Percentiles rank a stretch among this genome's conserved stretches.
phyloP scores from a whole-genome alignment of 1,140 invertebrate genomes.

The Trichoplusia ni region DNA sequence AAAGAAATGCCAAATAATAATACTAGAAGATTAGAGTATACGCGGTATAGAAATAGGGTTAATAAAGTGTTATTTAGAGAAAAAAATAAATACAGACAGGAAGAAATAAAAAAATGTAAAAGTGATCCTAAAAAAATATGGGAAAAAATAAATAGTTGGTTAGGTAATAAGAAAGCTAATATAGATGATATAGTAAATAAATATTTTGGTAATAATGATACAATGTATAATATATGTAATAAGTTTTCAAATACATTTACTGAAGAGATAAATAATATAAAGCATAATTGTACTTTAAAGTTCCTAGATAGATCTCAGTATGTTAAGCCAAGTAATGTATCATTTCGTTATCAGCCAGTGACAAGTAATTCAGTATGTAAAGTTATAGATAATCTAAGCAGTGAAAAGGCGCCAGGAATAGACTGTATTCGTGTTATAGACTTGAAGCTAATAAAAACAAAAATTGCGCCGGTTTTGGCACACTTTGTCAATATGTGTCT shows the following conservation, averaged over 20 bases:
- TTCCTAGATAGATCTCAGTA: constrained; percentile 26
- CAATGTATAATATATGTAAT: constrained; percentile 23
- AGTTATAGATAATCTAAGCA: neutral
- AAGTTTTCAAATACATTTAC: constrained; percentile 36
- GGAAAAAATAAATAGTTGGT: constrained; percentile 40
- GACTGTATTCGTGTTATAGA: constrained; percentile 31
- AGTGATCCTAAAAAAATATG: constrained; percentile 45
- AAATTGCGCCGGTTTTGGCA: constrained; percentile 29
- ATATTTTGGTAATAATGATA: constrained; percentile 35
- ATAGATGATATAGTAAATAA: constrained; percentile 37
- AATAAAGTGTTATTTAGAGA: constrained; percentile 43
- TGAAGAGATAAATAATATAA: constrained; percentile 33
- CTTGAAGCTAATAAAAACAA: constrained; percentile 23
- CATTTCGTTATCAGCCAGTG: constrained; percentile 28
- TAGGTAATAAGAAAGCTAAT: constrained; percentile 31
- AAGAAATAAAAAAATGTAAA: constrained; percentile 38
- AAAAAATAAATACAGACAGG: constrained; percentile 40
- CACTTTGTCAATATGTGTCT: constrained; percentile 37
- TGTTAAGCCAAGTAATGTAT: constrained; percentile 15
- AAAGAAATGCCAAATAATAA: constrained; percentile 35
- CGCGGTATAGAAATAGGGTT: constrained; percentile 41
- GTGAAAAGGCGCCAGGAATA: constrained; percentile 27
- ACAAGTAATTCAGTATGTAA: constrained; percentile 9
- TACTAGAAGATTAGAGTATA: constrained; percentile 40
- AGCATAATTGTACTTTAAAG: constrained; percentile 29